Evolutionary conservation across 2,113 vertebrate genomes (phyloP).

Genomic region (Beaufortia kweichowensis): DNA sequence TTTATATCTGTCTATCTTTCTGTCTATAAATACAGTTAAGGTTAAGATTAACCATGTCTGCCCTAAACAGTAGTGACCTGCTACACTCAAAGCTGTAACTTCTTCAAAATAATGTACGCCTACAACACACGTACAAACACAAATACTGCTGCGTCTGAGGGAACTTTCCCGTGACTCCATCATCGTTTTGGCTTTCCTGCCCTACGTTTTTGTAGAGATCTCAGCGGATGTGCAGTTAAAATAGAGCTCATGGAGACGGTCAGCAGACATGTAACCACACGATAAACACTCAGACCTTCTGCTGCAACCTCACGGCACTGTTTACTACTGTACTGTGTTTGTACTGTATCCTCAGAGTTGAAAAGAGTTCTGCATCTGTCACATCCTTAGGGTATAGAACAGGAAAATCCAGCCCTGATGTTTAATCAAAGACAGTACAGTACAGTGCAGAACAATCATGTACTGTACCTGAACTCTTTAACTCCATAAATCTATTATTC

Average conservation of each 20-base stretch:
- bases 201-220: constrained; percentile 44
- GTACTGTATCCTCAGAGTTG: neutral
- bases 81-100: neutral
- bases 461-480: neutral
- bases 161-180: constrained; percentile 66
- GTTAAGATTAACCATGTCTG: neutral
- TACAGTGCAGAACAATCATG: neutral
- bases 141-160: constrained; percentile 66
- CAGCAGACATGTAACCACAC: constrained; percentile 59
- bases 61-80: neutral
- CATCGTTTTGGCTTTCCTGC: constrained; percentile 65
- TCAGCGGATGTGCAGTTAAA: constrained; percentile 68
- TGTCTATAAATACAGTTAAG: too few species aligned
- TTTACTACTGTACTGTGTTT: neutral
- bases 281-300: constrained; percentile 27
- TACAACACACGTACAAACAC: neutral
- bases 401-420: neutral
- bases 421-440: neutral
- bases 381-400: neutral
- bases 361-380: neutral
- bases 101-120: constrained; percentile 2
- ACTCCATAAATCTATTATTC: too few species aligned
- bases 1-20: too few species aligned
- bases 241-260: constrained; percentile 65
- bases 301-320: neutral